Evolutionary conservation across 2,888 invertebrate genomes (phyloP).

Genomic region (Cyaniris semiargus): DNA sequence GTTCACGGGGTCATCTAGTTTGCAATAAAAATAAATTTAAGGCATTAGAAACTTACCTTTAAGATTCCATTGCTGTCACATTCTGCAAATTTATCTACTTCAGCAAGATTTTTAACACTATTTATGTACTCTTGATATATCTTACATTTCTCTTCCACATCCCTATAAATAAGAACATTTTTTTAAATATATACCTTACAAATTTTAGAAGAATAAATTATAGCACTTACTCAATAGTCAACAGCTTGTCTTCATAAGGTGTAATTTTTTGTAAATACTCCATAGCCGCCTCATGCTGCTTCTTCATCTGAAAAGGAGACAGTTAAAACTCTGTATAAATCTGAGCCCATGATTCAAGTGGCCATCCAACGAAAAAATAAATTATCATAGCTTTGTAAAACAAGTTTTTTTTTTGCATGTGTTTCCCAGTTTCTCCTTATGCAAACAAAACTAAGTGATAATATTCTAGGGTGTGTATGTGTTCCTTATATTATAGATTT

Average conservation of each 20-base stretch:
- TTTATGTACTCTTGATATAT: conserved; percentile 70
- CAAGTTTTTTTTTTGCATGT: no score
- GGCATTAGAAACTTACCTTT: conserved; percentile 50
- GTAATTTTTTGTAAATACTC: conserved; percentile 67
- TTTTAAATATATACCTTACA: neutral
- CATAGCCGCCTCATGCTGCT: conserved; percentile 62
- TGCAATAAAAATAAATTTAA: neutral
- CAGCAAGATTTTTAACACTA: conserved; percentile 58
- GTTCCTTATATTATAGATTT: no score
- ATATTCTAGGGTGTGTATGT: no score
- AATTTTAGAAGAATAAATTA: neutral
- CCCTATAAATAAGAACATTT: conserved; percentile 48
- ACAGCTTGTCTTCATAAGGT: conserved; percentile 67
- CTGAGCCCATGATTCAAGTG: neutral
- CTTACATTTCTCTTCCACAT: conserved; percentile 59
- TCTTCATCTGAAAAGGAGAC: conserved; percentile 57
- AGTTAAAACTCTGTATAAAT: neutral
- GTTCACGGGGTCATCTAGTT: no score
- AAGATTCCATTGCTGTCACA: conserved; percentile 67
- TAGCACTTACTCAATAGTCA: conserved; percentile 64
- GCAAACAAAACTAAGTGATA: no score
- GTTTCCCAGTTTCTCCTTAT: no score
- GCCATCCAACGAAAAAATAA: neutral
- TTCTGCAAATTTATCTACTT: conserved; percentile 58
- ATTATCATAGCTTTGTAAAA: no score